phyloP scores from a whole-genome alignment of 2,113 vertebrate genomes.

The Chaetodon trifascialis region DNA sequence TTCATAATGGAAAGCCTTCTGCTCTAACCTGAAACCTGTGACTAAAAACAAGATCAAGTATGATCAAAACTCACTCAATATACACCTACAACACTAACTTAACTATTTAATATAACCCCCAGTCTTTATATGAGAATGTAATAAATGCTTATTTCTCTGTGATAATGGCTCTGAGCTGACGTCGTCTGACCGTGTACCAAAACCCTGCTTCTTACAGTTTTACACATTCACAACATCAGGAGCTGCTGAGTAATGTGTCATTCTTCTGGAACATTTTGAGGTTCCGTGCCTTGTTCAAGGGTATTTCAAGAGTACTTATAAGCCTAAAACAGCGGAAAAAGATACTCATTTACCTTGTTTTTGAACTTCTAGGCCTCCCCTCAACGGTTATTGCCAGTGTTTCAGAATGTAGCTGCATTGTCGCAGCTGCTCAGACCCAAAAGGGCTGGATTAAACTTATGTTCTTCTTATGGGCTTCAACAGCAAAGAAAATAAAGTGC shows the following conservation, averaged over 20 bases:
- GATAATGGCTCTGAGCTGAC: not conserved
- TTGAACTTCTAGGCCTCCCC: not conserved
- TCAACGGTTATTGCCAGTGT: not conserved
- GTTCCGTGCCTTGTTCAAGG: not conserved
- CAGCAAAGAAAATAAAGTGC: not conserved
- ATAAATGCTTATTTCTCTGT: not conserved
- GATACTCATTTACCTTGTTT: not conserved
- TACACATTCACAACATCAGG: no score
- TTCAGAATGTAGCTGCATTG: not conserved
- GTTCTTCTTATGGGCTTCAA: not conserved
- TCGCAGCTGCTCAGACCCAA: not conserved
- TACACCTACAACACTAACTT: not conserved
- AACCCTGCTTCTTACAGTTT: not conserved
- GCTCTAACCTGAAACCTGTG: conserved; percentile 6
- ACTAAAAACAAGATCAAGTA: conserved; percentile 5
- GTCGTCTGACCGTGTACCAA: not conserved
- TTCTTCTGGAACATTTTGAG: not conserved
- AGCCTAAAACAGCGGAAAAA: not conserved
- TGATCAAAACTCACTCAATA: not conserved
- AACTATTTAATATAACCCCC: not conserved
- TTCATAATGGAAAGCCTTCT: not conserved
- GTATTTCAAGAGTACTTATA: not conserved
- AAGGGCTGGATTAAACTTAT: not conserved
- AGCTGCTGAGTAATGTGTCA: not conserved
- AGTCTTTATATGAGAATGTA: not conserved